Base-by-base conservation (phyloP, 1,140 invertebrate species). In the Panulirus ornatus region DNA sequence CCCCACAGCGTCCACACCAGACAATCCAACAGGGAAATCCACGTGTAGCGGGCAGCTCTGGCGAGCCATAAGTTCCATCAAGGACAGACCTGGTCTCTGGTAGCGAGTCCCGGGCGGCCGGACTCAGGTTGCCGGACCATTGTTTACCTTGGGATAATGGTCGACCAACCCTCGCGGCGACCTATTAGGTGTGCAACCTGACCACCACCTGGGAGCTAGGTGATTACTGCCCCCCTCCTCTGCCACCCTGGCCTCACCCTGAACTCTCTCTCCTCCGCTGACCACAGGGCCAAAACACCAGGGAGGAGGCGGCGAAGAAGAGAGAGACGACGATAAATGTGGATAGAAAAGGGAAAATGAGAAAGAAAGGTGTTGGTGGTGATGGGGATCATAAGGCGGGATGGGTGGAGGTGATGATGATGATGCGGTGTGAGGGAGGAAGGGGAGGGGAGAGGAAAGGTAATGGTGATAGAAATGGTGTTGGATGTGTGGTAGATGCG, bases 121-220 rank as follows among this genome's bases (percentile, higher is more conserved):
- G 19, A 78, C 75, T 78, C 75, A 38, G 79, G 79, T 58, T 54
- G 47, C 47, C 44, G 79, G 14, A n/a, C 79, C 54, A 82, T 82
- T 82, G 79, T 82, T 82, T 82, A 82, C 79, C 79, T 82, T 54
- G 19, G 34, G 79, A 82, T 82, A 82, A 82, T 82, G 79, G 79
- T 58, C 40, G 54, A 63, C 54, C 79, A 63, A 82, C 47, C 36
- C 79, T 54, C 79, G 22, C 47, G 79, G 79, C 54, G 79, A 63
- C 47, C 79, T 63, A 82, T 82, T 82, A 82, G 11, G 47, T 38
- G 54, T 2, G 79, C 51, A 82, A 82, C 79, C 79, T 82, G 79
- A 82, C 47, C 51, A 63, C 54, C 79, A 82, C 79, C 79, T 82
- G 79, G 79, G 79, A 78, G 14, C 47, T n/a, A 2, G 11, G 44